These are phyloP conservation scores for Chaetorhynchus papuensis DNA, from an alignment of 2,113 vertebrate species.

Conservation along the genomic window DNA sequence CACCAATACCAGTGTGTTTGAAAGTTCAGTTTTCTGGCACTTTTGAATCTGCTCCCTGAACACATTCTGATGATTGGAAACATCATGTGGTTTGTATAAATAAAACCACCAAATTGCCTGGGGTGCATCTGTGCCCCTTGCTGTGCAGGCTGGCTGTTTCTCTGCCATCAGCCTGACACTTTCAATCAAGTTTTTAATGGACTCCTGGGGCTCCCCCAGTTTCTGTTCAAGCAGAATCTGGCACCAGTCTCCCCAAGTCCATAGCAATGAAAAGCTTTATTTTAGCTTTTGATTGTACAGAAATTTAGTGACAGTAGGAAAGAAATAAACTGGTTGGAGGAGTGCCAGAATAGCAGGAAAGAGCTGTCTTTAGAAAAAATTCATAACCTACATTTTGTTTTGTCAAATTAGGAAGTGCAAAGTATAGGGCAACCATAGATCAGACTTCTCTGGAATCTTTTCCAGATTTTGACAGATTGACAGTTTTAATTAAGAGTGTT, in stretches of 20 bases:
- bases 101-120: not conserved
- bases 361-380: not conserved
- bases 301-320: not conserved
- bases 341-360: not conserved
- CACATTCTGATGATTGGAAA: not conserved
- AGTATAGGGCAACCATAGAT: not conserved
- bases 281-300: not conserved
- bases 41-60: not conserved
- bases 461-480: not conserved
- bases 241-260: not conserved
- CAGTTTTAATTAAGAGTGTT: conserved; percentile 23
- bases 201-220: not conserved
- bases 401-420: not conserved
- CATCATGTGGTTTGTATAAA: not conserved
- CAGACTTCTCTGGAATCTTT: not conserved
- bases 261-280: not conserved
- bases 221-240: not conserved
- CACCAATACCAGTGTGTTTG: not conserved
- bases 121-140: not conserved
- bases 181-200: conserved; percentile 19
- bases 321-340: not conserved
- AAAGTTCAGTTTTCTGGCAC: not conserved
- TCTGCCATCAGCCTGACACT: not conserved
- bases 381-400: not conserved
- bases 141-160: not conserved